Evolutionary conservation across 2,797 vertebrate genomes (phyloP).

Genomic region (Malurus splendens): DNA sequence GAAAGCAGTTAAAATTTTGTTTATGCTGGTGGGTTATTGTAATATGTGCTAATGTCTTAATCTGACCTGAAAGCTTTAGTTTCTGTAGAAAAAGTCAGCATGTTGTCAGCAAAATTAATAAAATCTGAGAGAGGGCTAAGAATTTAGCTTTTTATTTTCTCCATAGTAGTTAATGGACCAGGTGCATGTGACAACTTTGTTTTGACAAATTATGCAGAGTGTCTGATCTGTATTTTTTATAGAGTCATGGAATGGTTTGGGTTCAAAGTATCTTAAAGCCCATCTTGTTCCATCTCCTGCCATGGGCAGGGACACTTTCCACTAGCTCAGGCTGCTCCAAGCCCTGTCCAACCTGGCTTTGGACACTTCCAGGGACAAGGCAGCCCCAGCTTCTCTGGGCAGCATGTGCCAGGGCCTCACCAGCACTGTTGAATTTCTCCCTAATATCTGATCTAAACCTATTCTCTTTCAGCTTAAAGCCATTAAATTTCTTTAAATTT

Average conservation of each 20-base stretch:
- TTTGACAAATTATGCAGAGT: not conserved
- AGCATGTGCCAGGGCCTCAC: rapidly evolving
- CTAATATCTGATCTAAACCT: not conserved
- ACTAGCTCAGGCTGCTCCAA: not conserved
- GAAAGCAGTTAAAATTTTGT: not conserved
- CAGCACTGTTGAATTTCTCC: not conserved
- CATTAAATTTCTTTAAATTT: not conserved
- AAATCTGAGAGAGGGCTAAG: not conserved
- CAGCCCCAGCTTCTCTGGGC: not conserved
- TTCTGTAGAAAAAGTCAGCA: not conserved
- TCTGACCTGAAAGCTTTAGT: not conserved
- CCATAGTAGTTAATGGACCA: not conserved
- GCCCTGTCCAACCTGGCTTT: rapidly evolving
- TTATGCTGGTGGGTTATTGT: not conserved
- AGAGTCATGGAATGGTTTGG: not conserved
- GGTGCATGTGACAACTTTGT: not conserved
- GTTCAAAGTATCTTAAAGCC: not conserved
- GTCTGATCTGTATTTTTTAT: not conserved
- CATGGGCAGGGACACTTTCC: not conserved
- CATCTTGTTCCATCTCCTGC: not conserved
- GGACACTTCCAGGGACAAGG: not conserved
- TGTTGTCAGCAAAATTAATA: not conserved
- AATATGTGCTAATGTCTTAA: not conserved
- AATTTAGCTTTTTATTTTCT: not conserved
- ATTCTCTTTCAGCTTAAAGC: not conserved